A percentile compares a stretch with the other conserved stretches of the same genome.
Evolutionary conservation across 2,797 vertebrate genomes (phyloP).

Genomic region (Tapera naevia): DNA sequence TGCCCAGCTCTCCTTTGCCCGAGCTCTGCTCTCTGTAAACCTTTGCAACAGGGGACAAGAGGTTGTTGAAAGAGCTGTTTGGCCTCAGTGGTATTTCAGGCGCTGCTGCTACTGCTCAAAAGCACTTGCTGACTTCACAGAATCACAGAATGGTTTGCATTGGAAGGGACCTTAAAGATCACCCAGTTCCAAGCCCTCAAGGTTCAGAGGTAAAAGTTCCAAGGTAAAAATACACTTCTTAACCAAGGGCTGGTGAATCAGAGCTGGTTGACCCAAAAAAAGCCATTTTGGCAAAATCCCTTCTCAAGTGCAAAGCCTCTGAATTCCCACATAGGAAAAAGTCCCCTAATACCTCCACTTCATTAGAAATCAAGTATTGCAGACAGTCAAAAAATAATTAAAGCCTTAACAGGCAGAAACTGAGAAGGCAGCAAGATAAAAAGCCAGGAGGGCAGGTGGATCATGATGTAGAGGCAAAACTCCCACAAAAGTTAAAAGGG

Average conservation of each 20-base stretch:
- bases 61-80: accelerated
- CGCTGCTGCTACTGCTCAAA: not conserved
- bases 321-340: not conserved
- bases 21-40: not conserved
- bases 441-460: not conserved
- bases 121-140: not conserved
- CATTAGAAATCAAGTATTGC: not conserved
- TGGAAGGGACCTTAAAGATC: too few relatives aligned
- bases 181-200: too few relatives aligned
- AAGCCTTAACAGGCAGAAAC: not conserved
- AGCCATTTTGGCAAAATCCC: not conserved
- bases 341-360: not conserved
- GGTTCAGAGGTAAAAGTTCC: too few relatives aligned
- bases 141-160: too few relatives aligned
- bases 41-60: not conserved
- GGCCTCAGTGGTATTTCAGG: not conserved
- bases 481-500: not conserved
- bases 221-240: not conserved
- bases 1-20: not conserved
- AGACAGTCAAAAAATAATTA: not conserved
- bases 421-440: not conserved
- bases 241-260: not conserved
- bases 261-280: not conserved
- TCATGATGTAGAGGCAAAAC: not conserved
- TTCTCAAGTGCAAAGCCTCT: not conserved